phyloP scores from a whole-genome alignment of 2,113 vertebrate species.

The Ammospiza caudacuta region DNA sequence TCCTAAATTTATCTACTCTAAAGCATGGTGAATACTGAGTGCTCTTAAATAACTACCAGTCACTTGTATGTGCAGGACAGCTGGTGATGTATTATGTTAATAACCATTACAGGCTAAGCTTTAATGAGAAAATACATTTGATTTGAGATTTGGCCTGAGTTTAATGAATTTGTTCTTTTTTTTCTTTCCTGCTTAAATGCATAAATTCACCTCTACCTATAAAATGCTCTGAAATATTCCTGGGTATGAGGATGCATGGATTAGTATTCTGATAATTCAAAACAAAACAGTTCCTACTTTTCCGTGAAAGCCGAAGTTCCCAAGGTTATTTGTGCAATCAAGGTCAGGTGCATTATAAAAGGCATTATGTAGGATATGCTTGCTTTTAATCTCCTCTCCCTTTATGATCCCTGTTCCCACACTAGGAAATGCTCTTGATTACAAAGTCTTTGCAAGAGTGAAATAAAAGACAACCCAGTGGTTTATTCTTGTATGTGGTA shows the following conservation, averaged over 20 bases:
- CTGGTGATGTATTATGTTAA: background rate
- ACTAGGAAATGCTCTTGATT: constrained; percentile 1
- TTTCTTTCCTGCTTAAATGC: background rate
- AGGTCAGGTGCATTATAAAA: background rate
- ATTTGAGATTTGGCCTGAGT: background rate
- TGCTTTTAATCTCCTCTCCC: background rate
- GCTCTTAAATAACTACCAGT: background rate
- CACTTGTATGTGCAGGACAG: background rate
- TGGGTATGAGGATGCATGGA: background rate
- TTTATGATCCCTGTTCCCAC: background rate
- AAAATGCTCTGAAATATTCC: background rate
- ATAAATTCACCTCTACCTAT: background rate
- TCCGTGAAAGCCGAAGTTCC: background rate
- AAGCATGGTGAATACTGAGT: background rate
- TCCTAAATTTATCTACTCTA: background rate
- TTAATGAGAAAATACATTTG: background rate
- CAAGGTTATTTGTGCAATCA: background rate
- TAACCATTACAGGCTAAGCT: background rate
- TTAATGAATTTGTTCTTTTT: background rate
- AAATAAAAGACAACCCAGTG: background rate
- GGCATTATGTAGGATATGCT: background rate
- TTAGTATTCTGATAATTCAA: background rate
- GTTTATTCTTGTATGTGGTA: background rate
- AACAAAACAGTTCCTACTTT: background rate
- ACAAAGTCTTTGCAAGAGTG: background rate